Evolutionary conservation across 2,888 invertebrate species (phyloP), one percentile per base, ranked within the genome.

Genomic region (Drosophila cognata): DNA sequence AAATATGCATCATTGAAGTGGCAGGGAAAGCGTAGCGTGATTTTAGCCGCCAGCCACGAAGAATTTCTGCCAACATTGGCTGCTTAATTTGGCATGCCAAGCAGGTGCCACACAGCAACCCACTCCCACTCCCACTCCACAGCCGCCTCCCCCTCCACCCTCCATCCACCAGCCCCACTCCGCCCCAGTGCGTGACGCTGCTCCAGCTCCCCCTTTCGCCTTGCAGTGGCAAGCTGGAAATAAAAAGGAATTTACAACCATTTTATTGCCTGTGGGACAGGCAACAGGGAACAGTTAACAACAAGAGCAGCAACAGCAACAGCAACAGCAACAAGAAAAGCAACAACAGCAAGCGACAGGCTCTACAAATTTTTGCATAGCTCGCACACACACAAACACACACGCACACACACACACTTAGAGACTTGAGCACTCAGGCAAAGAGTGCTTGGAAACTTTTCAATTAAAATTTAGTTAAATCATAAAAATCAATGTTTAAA

Each of bases 31-130:
- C 60, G 74, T 74, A 74, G 77, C 73, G 78, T 83, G 78, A 83
- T 83, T 82, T 80, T 70, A 74, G 73, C 71, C 77, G 60, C 38
- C 67, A 58, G 68, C 74, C 41, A 53, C 31, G 7, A 73, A 64
- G 61, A 59, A 75, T 71, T 71, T 71, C 10, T n/a, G 5, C 25
- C 52, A 62, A 48, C 67, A 63, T 71, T 64, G 64, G 38, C 76
- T 72, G 80, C 74, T 74, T 80, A 68, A 89, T 88, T 85, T 85
- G 83, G 85, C 78, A 85, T 85, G 85, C 89, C 71, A 73, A 82
- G 76, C 85, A 89, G 89, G 85, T 85, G 85, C 78, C 74, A 55
- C 60, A 55, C 25, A 28, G 41, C 53, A 52, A 25, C 31, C 25
- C 18, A 11, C 43, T 2, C 53, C 28, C 16, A 2, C n/a, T 28